phyloP scores from a whole-genome alignment of 2,888 invertebrate genomes.

The Cerceris rybyensis region DNA sequence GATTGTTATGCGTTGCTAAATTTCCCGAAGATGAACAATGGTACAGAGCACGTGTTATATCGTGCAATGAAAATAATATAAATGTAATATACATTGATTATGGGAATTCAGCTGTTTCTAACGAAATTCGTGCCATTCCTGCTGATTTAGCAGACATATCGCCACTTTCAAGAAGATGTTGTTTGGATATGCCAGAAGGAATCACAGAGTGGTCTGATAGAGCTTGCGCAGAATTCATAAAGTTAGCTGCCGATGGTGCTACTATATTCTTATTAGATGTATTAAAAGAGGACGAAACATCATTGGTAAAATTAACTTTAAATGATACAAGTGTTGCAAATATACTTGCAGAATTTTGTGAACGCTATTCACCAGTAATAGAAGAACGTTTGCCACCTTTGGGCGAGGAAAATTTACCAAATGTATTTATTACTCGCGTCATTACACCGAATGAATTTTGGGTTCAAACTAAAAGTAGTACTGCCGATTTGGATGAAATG shows the following conservation, averaged over 20 bases:
- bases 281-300: slow-evolving; percentile 84
- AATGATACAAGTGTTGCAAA: slow-evolving; percentile 85
- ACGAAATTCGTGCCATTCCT: slow-evolving; percentile 85
- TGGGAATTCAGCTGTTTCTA: slow-evolving; percentile 86
- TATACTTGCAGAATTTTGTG: slow-evolving; percentile 78
- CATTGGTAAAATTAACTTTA: slow-evolving; percentile 86
- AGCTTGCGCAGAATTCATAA: slow-evolving; percentile 77
- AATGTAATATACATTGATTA: slow-evolving; percentile 88
- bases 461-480: slow-evolving; percentile 79
- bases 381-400: slow-evolving; percentile 75
- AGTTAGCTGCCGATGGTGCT: slow-evolving; percentile 82
- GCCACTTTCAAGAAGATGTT: slow-evolving; percentile 86
- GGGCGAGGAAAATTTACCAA: slow-evolving; percentile 74
- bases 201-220: slow-evolving; percentile 81
- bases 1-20: slow-evolving; percentile 86
- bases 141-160: slow-evolving; percentile 84
- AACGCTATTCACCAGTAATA: slow-evolving; percentile 32
- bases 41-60: slow-evolving; percentile 87
- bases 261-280: slow-evolving; percentile 83
- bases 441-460: slow-evolving; percentile 77
- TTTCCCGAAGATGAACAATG: slow-evolving; percentile 87
- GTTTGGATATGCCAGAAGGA: slow-evolving; percentile 83
- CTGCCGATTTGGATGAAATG: slow-evolving; percentile 85
- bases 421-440: slow-evolving; percentile 68
- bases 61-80: slow-evolving; percentile 83